phyloP scores from a whole-genome alignment of 2,888 invertebrate species.

The Anodontia alba region DNA sequence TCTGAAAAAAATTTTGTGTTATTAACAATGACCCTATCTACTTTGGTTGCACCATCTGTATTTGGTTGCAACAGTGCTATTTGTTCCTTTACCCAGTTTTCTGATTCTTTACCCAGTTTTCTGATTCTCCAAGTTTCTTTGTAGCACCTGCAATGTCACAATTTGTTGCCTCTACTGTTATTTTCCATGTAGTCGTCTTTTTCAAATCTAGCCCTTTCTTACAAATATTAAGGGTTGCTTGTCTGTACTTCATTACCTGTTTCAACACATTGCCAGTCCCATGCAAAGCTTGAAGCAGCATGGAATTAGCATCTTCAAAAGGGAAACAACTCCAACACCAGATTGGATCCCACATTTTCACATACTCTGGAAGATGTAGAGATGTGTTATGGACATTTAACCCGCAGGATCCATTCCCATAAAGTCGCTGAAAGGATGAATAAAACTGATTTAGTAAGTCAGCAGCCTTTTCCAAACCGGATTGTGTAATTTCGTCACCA shows the following conservation, averaged over 20 bases:
- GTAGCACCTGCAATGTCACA: not conserved
- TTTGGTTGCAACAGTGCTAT: not conserved
- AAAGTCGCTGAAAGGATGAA: slow-evolving; percentile 27
- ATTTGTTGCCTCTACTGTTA: not conserved
- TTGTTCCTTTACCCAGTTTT: not conserved
- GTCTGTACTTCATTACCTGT: not conserved
- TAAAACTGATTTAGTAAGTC: slow-evolving; percentile 41
- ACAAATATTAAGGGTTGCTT: not conserved
- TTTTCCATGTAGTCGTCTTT: not conserved
- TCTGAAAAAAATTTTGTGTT: not conserved
- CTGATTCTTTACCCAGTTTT: no score
- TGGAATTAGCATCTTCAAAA: slow-evolving; percentile 32
- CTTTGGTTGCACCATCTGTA: not conserved
- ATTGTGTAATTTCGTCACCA: slow-evolving; percentile 46
- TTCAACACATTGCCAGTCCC: not conserved
- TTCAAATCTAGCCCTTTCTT: not conserved
- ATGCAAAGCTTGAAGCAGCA: not conserved
- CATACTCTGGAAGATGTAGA: slow-evolving; percentile 37
- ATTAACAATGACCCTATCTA: not conserved
- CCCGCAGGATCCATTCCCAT: slow-evolving; percentile 40
- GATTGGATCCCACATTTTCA: slow-evolving; percentile 22
- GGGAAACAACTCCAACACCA: slow-evolving; percentile 46
- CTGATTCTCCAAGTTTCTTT: not conserved
- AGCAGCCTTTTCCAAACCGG: slow-evolving; percentile 32
- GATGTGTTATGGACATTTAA: slow-evolving; percentile 53